Conservation (phyloP, 2,113 vertebrate species). For the Fregata magnificens region DNA sequence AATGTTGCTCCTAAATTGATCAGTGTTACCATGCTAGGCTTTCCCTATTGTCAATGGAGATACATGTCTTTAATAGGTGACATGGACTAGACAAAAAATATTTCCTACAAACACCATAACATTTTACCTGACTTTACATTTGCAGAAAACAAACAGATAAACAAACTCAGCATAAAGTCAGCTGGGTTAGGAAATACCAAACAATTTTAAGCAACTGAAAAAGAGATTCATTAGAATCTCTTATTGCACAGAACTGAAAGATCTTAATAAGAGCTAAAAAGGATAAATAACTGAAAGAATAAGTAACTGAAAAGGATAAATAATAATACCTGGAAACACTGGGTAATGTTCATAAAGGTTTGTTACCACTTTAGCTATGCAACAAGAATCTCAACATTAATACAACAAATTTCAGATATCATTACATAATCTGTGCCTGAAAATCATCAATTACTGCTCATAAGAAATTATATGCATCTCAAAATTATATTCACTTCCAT, state of each 20-base stretch:
- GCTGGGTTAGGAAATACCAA: neutral
- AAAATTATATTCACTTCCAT: neutral
- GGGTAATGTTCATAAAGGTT: neutral
- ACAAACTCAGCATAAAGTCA: neutral
- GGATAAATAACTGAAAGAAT: neutral
- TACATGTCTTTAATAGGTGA: neutral
- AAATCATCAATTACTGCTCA: neutral
- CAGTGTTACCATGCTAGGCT: neutral
- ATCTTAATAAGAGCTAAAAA: neutral
- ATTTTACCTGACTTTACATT: neutral
- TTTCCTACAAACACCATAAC: neutral
- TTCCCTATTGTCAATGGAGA: neutral
- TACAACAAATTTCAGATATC: neutral
- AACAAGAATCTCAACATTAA: neutral
- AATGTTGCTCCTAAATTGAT: neutral
- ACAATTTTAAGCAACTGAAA: neutral
- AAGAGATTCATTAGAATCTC: neutral
- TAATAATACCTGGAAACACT: neutral
- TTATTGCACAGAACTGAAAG: neutral
- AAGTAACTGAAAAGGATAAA: neutral
- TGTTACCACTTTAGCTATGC: neutral
- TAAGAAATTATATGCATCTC: neutral
- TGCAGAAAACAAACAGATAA: neutral
- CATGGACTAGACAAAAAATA: neutral
- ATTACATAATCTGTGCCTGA: neutral